phyloP scores from a whole-genome alignment of 2,888 invertebrate genomes.

The Epinotia brunnichana region DNA sequence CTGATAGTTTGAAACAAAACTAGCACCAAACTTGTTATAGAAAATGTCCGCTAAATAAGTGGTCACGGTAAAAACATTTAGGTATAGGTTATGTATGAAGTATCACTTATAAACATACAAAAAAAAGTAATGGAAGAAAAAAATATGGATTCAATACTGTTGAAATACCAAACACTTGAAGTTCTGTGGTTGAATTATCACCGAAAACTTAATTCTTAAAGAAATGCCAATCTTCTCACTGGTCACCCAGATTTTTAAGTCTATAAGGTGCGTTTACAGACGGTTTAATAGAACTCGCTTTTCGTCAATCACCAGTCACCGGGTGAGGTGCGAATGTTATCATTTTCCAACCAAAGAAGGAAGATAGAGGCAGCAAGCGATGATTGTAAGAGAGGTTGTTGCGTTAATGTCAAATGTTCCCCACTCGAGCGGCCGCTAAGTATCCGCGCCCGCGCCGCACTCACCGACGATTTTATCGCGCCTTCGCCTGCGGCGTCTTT shows the following conservation, averaged over 20 bases:
- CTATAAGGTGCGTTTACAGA: too few relatives aligned
- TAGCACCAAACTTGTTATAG: background rate
- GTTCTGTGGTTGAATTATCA: too few relatives aligned
- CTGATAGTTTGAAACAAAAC: background rate
- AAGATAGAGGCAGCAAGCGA: background rate
- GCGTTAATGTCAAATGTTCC: slow-evolving; percentile 17
- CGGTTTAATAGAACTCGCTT: too few relatives aligned
- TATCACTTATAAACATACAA: background rate
- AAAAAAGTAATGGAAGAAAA: background rate
- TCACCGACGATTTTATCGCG: slow-evolving; percentile 75
- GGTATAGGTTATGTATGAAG: too few relatives aligned
- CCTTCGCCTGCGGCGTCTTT: slow-evolving; percentile 78
- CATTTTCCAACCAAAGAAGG: background rate
- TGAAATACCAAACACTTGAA: background rate
- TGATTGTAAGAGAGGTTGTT: background rate
- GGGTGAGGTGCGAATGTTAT: too few relatives aligned
- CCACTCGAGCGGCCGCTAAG: slow-evolving; percentile 13
- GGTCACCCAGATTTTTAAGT: too few relatives aligned
- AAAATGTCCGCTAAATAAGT: background rate
- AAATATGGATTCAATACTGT: background rate
- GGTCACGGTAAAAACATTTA: background rate
- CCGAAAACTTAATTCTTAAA: background rate
- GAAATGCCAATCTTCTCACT: background rate
- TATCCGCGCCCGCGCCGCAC: slow-evolving; percentile 50
- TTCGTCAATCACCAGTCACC: too few relatives aligned